Conservation (phyloP, 2,888 invertebrate species). For the Cosmia trapezina region DNA sequence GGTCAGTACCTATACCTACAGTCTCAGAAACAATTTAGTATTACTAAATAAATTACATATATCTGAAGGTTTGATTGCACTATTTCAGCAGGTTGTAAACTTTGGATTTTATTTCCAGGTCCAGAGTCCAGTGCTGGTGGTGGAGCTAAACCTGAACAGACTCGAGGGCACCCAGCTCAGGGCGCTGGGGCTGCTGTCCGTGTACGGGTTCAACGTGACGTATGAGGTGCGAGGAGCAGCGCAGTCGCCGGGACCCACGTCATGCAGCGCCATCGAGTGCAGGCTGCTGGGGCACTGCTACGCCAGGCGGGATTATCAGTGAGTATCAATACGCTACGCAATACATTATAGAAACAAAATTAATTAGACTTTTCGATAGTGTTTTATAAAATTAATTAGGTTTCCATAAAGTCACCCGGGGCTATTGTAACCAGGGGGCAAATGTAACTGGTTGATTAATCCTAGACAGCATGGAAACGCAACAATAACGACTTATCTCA, state of each 20-base stretch:
- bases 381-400: not conserved
- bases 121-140: conserved; percentile 94
- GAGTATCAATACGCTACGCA: conserved; percentile 75
- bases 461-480: too few relatives aligned
- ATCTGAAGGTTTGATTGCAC: not conserved
- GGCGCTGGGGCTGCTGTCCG: conserved; percentile 94
- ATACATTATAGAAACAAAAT: conserved; percentile 65
- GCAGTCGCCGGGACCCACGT: conserved; percentile 87
- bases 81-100: not conserved
- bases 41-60: too few relatives aligned
- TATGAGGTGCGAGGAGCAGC: conserved; percentile 92
- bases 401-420: too few relatives aligned
- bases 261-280: conserved; percentile 95
- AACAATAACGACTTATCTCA: too few relatives aligned
- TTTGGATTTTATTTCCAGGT: conserved; percentile 77
- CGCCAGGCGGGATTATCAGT: conserved; percentile 94
- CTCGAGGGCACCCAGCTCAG: conserved; percentile 95
- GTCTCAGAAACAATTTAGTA: too few relatives aligned
- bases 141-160: conserved; percentile 93
- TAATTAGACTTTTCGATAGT: too few relatives aligned
- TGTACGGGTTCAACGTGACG: conserved; percentile 98
- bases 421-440: too few relatives aligned
- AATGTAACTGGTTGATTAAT: too few relatives aligned
- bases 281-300: conserved; percentile 96
- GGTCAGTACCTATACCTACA: too few relatives aligned